Evolutionary conservation across 2,888 invertebrate species (phyloP).

Genomic region (Melanchra persicariae): DNA sequence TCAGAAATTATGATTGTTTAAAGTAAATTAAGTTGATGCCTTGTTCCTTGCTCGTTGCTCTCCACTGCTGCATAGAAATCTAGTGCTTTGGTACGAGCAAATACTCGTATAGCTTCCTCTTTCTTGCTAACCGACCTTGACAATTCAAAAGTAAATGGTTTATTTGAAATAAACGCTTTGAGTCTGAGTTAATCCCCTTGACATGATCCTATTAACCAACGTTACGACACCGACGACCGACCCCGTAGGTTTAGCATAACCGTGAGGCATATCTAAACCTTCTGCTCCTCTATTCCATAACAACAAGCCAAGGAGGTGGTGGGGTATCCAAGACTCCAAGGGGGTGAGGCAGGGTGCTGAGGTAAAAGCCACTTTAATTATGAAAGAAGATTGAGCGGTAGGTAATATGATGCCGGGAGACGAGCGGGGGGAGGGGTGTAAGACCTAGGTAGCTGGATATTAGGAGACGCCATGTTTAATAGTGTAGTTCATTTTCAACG

Average conservation of each 20-base stretch:
- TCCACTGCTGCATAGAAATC: too few relatives aligned
- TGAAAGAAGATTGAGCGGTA: conserved; percentile 88
- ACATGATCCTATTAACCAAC: not conserved
- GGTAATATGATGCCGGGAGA: conserved; percentile 72
- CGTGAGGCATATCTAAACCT: conserved; percentile 16
- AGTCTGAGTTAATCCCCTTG: too few relatives aligned
- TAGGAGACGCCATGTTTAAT: conserved; percentile 58
- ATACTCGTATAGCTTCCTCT: too few relatives aligned
- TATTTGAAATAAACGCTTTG: too few relatives aligned
- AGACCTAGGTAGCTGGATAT: conserved; percentile 61
- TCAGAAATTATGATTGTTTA: too few relatives aligned
- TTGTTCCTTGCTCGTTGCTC: too few relatives aligned
- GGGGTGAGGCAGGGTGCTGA: conserved; percentile 66
- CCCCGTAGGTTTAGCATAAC: not conserved
- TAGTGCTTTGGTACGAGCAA: too few relatives aligned
- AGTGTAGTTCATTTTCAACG: conserved; percentile 47
- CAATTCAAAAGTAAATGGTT: too few relatives aligned
- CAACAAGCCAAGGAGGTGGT: conserved; percentile 44
- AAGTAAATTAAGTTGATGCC: too few relatives aligned
- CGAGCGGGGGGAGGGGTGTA: conserved; percentile 23
- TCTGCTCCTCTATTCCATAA: conserved; percentile 27
- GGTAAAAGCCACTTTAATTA: conserved; percentile 88
- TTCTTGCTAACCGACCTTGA: too few relatives aligned
- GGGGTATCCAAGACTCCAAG: conserved; percentile 44
- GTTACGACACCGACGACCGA: too few relatives aligned